These are phyloP conservation scores for Acomys russatus DNA, from an alignment of 2,797 vertebrate species.

Conservation along the genomic window DNA sequence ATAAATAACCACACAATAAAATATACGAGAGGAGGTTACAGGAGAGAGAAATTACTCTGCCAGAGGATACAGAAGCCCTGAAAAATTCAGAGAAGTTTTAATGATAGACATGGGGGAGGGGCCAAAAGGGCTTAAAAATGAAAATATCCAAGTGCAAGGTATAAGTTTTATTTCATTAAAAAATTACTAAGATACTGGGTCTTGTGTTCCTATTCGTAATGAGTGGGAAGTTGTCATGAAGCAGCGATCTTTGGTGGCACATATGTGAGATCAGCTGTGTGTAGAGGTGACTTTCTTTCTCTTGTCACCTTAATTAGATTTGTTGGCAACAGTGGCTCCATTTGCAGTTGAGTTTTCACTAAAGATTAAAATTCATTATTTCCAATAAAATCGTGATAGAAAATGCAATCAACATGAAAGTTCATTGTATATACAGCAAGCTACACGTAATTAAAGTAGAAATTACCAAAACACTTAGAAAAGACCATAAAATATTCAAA, in stretches of 20 bases:
- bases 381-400: conserved; percentile 33
- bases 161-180: neutral
- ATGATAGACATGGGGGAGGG: neutral
- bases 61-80: neutral
- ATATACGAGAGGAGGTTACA: neutral
- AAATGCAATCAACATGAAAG: conserved; percentile 57
- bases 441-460: conserved; percentile 39
- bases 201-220: neutral
- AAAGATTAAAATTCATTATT: conserved; percentile 47
- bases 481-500: conserved; percentile 30
- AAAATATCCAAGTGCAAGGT: neutral
- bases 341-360: conserved; percentile 53
- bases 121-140: conserved; percentile 38
- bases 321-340: conserved; percentile 29
- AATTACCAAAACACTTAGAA: conserved; percentile 28
- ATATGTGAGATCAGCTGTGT: conserved; percentile 69
- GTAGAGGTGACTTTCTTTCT: conserved; percentile 64
- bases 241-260: conserved; percentile 41
- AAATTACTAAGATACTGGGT: neutral
- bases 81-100: conserved; percentile 26
- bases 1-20: conserved; percentile 53
- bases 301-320: conserved; percentile 71
- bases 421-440: neutral
- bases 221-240: neutral
- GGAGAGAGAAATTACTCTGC: neutral